Evolutionary conservation across 2,113 vertebrate genomes (phyloP), one percentile per base, ranked within the genome.

Genomic region (Nyctibius bracteatus): DNA sequence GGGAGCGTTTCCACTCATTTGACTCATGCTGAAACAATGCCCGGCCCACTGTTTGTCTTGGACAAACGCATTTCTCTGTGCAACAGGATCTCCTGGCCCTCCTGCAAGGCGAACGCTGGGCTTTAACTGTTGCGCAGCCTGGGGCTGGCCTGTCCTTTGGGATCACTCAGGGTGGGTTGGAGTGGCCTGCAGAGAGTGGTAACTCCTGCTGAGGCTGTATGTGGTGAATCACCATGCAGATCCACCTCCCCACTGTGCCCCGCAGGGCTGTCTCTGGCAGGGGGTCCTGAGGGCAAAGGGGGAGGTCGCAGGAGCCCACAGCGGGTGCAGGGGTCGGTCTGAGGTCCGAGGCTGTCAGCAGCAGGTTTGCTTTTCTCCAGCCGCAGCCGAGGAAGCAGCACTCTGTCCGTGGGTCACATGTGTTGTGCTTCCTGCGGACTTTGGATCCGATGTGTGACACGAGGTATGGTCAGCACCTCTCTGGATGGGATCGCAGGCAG

Each of bases 1-100:
- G 11, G 91, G 94, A 95, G 86, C 23, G 4, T 95, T 95, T 95
- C 95, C 95, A 96, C 82, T 91, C 1, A 0, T n/a, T 89, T 97
- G 97, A 97, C 87, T 97, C 96, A 96, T 61, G 87, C 96, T 90
- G 93, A 96, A 97, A 97, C 95, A 97, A 97, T 97, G 94, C 95
- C 94, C 47, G 79, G 92, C 77, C 77, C 12, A 27, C 91, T 95
- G 89, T 97, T 97, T 97, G 84, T 95, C 88, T 97, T 95, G 95
- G 94, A 92, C 57, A 87, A 82, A 79, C 5, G 35, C 61, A 46
- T 95, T 94, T 93, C 68, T 96, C 86, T 83, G 78, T 94, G 95
- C 91, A 93, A 87, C 81, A 95, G 80, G 92, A 92, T 95, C 94
- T 96, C 94, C 91, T 12, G 25, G 72, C 63, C 77, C 81, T 89